A percentile compares a stretch with the other conserved stretches of the same genome.
Conservation (phyloP, 1,140 invertebrate genomes). For the Anoplolepis gracilipes region DNA sequence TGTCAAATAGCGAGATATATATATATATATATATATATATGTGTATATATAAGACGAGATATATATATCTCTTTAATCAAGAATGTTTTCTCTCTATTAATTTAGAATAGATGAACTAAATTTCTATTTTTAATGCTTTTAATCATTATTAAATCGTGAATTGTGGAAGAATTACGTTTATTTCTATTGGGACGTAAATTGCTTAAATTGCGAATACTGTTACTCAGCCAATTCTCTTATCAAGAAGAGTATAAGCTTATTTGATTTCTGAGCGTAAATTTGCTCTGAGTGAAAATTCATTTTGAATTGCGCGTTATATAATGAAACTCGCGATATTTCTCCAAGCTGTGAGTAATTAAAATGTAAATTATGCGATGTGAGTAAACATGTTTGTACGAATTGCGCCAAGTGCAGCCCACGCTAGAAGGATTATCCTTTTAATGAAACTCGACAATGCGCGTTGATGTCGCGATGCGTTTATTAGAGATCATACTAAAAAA, state of each 20-base stretch:
- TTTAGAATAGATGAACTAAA: background rate
- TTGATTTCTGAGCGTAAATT: slow-evolving; percentile 18
- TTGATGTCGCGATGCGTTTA: slow-evolving; percentile 37
- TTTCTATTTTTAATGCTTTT: background rate
- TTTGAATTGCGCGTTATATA: slow-evolving; percentile 58
- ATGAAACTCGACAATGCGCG: slow-evolving; percentile 50
- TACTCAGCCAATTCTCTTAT: slow-evolving; percentile 3
- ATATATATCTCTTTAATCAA: too few species aligned
- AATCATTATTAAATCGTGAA: background rate
- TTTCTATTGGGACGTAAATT: background rate
- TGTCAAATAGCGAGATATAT: slow-evolving; percentile 5
- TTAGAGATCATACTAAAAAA: background rate
- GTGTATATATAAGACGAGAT: too few species aligned
- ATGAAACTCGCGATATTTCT: slow-evolving; percentile 75
- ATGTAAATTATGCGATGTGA: slow-evolving; percentile 76
- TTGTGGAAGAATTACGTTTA: background rate
- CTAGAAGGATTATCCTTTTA: slow-evolving; percentile 68
- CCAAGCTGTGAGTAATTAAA: slow-evolving; percentile 79
- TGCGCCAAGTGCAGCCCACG: slow-evolving; percentile 70
- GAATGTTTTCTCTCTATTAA: too few species aligned
- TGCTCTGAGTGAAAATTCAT: slow-evolving; percentile 35
- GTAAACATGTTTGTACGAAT: slow-evolving; percentile 76
- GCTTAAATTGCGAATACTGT: background rate
- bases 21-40: too few species aligned
- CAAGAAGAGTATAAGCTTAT: background rate